These are phyloP conservation scores for Falco rusticolus DNA, from an alignment of 2,797 vertebrate species.

Conservation along the genomic window DNA sequence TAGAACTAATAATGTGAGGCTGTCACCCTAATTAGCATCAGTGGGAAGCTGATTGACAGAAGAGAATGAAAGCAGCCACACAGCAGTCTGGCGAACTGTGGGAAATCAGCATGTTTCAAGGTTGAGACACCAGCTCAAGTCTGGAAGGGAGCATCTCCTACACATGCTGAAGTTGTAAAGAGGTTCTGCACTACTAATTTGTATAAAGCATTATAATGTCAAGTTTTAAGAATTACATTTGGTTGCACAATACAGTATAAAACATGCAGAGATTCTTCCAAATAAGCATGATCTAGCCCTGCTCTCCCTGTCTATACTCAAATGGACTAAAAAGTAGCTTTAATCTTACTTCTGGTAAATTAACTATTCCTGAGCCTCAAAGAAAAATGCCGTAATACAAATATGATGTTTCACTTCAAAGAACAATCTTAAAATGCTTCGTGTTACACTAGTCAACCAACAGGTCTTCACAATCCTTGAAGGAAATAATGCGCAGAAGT, in stretches of 20 bases:
- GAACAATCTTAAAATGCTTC: neutral
- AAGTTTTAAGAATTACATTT: neutral
- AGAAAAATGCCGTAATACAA: rapidly evolving
- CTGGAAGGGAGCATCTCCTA: neutral
- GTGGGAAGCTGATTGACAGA: neutral
- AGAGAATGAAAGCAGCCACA: neutral
- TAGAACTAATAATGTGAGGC: neutral
- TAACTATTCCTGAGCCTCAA: neutral
- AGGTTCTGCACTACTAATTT: neutral
- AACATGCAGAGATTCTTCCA: neutral
- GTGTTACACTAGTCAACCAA: neutral
- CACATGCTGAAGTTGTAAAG: neutral
- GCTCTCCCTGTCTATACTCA: neutral
- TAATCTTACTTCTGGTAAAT: neutral
- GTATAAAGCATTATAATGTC: neutral
- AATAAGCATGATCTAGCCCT: neutral
- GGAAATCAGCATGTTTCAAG: neutral
- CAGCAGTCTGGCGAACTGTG: rapidly evolving
- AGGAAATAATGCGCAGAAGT: neutral
- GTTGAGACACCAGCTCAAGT: neutral
- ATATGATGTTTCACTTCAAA: neutral
- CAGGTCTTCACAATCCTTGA: rapidly evolving
- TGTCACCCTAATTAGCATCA: neutral
- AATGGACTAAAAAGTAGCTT: neutral
- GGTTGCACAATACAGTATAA: neutral